Conservation (phyloP, 92 coral and sea anemone species). For the Zoanthus sociatus region DNA sequence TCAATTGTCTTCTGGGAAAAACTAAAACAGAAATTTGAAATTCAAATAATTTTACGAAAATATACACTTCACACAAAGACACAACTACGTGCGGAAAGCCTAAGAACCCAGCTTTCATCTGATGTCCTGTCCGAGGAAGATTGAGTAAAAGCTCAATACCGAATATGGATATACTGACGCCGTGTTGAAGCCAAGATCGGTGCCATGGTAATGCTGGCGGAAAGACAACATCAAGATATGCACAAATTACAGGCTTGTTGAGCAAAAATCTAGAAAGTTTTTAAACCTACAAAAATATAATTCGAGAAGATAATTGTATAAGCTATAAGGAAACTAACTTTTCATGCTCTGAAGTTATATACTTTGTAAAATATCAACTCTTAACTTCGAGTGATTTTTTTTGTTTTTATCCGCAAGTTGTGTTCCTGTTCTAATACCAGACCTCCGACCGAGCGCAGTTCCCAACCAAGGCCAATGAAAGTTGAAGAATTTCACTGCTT, state of each 20-base stretch:
- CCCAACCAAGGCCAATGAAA: too few species aligned
- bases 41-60: too few species aligned
- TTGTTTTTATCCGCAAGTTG: too few species aligned
- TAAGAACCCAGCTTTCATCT: too few species aligned
- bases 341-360: too few species aligned
- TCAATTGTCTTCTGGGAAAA: background rate
- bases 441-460: too few species aligned
- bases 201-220: constrained; percentile 5
- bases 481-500: too few species aligned
- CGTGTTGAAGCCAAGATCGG: constrained; percentile 4
- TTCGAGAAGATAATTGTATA: constrained; percentile 1
- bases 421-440: too few species aligned
- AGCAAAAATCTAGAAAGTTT: constrained; percentile 2
- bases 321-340: background rate
- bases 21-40: background rate
- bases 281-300: background rate
- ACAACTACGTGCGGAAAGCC: too few species aligned
- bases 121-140: background rate
- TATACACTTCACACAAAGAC: too few species aligned
- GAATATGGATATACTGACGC: constrained; percentile 3
- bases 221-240: background rate
- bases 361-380: too few species aligned
- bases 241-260: background rate
- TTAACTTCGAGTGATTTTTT: too few species aligned
- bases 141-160: background rate